phyloP scores from a whole-genome alignment of 1,140 invertebrate species.

The Zeugodacus cucurbitae region DNA sequence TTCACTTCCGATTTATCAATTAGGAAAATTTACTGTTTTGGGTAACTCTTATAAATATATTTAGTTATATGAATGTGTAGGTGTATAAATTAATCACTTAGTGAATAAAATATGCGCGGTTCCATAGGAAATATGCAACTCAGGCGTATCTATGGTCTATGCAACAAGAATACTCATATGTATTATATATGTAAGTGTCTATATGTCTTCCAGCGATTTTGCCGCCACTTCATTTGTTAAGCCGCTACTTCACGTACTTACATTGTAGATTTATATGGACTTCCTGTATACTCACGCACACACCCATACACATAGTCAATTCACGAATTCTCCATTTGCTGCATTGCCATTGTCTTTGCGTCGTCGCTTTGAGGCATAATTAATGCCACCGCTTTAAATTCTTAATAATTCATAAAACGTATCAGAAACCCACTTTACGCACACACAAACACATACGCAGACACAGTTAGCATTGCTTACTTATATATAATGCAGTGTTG shows the following conservation, averaged over 20 bases:
- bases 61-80: too few relatives aligned
- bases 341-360: not conserved
- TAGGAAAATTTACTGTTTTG: too few relatives aligned
- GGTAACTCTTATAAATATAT: too few relatives aligned
- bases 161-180: not conserved
- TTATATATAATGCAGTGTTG: not conserved
- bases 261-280: too few relatives aligned
- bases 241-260: too few relatives aligned
- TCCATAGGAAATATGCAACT: not conserved
- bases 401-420: slow-evolving; percentile 19
- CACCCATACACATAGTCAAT: too few relatives aligned
- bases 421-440: not conserved
- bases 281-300: too few relatives aligned
- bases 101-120: not conserved
- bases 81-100: too few relatives aligned
- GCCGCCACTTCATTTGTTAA: too few relatives aligned
- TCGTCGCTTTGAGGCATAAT: not conserved
- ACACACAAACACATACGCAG: not conserved
- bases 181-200: not conserved
- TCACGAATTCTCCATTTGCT: not conserved
- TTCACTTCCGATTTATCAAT: too few relatives aligned
- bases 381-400: not conserved
- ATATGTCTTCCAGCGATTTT: too few relatives aligned
- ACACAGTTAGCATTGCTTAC: too few relatives aligned
- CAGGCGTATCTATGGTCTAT: not conserved